Evolutionary conservation across 2,113 vertebrate genomes (phyloP), one percentile per base, ranked within the genome.

Genomic region (Mobula birostris): DNA sequence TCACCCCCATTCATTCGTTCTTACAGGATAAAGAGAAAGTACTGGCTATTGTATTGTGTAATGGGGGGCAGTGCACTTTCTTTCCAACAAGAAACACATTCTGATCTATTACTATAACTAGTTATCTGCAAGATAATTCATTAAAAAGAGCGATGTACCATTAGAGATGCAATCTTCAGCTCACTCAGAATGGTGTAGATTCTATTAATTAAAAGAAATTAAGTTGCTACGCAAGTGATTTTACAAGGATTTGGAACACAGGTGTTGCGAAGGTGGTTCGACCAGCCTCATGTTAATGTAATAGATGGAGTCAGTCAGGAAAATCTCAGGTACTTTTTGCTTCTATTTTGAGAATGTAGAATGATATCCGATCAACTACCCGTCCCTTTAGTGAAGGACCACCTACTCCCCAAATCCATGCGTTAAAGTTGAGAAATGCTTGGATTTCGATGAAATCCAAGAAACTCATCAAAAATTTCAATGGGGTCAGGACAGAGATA

Each of bases 161-260:
- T 66, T 90, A 90, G 85, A 32, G 15, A 32, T n/a, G 66, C 32
- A 66, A 90, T 90, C n/a, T 66, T 90, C 85, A 90, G 63, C n/a
- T n/a, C 85, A 66, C 85, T 90, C 85, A 90, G 58, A 32, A 66
- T 90, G 61, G 85, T 29, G 63, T 27, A 66, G n/a, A 29, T 66
- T 90, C 85, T 66, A 90, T 66, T 66, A 90, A 90, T 90, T 63
- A 90, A 66, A 68, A 32, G n/a, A 90, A 66, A 90, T 90, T 66
- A 90, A 90, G 40, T 90, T 66, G 58, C 63, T 90, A 61, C 61
- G 12, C 58, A 32, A 19, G 61, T 66, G 85, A 63, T 66, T 12
- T 9, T 15, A 48, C 21, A 58, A 58, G 32, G 48, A 12, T 85
- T 90, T n/a, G 85, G 66, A 68, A 24, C 85, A 90, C 32, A 29